Conservation (phyloP, 1,140 invertebrate genomes). For the Leguminivora glycinivorella region DNA sequence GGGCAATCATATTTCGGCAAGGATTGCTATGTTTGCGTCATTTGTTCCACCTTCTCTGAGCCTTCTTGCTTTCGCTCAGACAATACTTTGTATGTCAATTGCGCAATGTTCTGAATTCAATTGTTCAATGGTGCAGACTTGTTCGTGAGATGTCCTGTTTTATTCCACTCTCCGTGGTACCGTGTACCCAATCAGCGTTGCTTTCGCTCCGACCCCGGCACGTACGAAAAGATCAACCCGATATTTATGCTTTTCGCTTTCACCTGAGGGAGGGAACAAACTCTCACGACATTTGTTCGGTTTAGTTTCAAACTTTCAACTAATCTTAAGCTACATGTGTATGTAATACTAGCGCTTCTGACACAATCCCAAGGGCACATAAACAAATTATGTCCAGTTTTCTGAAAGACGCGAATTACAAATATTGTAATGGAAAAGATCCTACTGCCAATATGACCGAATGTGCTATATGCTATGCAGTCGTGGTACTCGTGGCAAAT, state of each 20-base stretch:
- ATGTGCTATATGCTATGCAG: too few species aligned
- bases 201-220: conserved; percentile 21
- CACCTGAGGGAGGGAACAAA: background rate
- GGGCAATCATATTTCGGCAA: conserved; percentile 15
- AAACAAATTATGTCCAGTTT: too few species aligned
- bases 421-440: too few species aligned
- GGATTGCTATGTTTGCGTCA: background rate
- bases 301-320: background rate
- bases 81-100: background rate
- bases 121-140: background rate
- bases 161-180: background rate
- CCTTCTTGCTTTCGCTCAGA: background rate
- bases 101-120: background rate
- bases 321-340: background rate
- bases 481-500: too few species aligned
- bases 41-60: background rate
- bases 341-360: too few species aligned
- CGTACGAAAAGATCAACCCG: conserved; percentile 26
- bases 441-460: too few species aligned
- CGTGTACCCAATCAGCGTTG: conserved; percentile 14
- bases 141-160: conserved; percentile 2
- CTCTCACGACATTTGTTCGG: background rate
- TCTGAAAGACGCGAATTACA: too few species aligned
- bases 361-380: too few species aligned
- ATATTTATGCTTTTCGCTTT: conserved; percentile 8